A percentile compares a stretch with the other conserved stretches of the same genome.
These are phyloP conservation scores for Chaetorhynchus papuensis DNA, from an alignment of 2,113 vertebrate species.

Conservation along the genomic window DNA sequence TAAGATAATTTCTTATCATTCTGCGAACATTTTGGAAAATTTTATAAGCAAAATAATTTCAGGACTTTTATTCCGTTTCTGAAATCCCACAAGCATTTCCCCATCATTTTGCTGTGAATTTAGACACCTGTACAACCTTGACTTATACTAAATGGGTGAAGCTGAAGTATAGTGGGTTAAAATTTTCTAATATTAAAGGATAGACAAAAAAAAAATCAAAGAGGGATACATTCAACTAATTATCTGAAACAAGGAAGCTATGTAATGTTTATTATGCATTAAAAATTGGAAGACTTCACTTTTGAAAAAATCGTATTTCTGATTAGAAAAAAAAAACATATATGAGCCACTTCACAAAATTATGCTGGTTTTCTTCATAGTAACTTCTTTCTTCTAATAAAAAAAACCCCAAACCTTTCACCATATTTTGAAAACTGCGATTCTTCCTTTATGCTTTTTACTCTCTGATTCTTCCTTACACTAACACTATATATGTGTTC, in stretches of 20 bases:
- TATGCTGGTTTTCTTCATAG: not conserved
- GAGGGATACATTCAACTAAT: accelerated
- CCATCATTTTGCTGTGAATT: not conserved
- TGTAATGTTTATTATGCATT: not conserved
- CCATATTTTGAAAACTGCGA: not conserved
- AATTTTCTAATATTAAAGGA: not conserved
- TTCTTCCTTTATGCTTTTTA: not conserved
- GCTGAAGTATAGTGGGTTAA: not conserved
- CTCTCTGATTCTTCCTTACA: not conserved
- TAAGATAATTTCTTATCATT: not conserved
- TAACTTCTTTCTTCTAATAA: not conserved
- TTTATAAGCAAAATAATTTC: not conserved
- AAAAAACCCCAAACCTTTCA: not conserved
- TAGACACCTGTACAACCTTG: not conserved
- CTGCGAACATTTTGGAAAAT: not conserved
- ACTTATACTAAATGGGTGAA: not conserved
- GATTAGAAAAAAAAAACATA: not conserved
- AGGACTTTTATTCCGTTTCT: not conserved
- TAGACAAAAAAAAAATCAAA: not conserved
- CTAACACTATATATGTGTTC: not conserved
- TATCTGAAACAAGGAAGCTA: not conserved
- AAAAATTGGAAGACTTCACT: not conserved
- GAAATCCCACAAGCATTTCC: not conserved
- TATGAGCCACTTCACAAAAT: not conserved
- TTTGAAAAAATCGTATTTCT: not conserved